Conservation (phyloP, 1,140 invertebrate genomes). For the Xylocopa sonorina region DNA sequence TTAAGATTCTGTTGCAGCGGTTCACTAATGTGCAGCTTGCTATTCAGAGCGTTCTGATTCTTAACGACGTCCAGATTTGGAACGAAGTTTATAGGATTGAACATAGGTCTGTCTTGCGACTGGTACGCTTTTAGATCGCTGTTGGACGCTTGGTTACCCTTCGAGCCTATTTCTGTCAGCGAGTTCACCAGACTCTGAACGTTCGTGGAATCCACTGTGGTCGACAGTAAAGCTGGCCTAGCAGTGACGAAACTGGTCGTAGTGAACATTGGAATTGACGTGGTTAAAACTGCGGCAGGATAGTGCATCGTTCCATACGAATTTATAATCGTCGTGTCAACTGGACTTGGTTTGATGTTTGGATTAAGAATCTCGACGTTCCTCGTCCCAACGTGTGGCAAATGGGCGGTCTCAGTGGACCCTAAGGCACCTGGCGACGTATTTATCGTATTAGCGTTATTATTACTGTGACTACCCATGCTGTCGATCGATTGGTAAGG, state of each 20-base stretch:
- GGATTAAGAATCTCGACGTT: conserved; percentile 79
- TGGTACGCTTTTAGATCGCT: conserved; percentile 43
- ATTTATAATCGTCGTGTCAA: conserved; percentile 65
- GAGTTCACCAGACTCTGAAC: conserved; percentile 71
- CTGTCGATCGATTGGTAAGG: conserved; percentile 67
- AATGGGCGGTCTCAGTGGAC: conserved; percentile 68
- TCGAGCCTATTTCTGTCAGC: conserved; percentile 71
- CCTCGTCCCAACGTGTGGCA: conserved; percentile 73
- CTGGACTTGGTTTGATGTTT: conserved; percentile 72
- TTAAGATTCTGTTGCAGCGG: conserved; percentile 71
- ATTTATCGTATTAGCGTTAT: conserved; percentile 65
- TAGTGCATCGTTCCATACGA: conserved; percentile 70
- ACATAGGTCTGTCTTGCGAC: conserved; percentile 64
- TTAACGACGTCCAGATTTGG: conserved; percentile 76
- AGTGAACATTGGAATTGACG: conserved; percentile 76
- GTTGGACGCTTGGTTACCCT: conserved; percentile 45
- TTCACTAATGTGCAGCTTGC: conserved; percentile 60
- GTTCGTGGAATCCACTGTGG: conserved; percentile 56
- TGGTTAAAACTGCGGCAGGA: conserved; percentile 73
- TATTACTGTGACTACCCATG: conserved; percentile 69
- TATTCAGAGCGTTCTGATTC: conserved; percentile 74
- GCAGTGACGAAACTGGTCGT: conserved; percentile 70
- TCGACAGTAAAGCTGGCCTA: conserved; percentile 53
- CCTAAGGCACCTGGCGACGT: conserved; percentile 37
- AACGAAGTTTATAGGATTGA: conserved; percentile 79